Conservation (phyloP, 2,888 invertebrate species). For the Hemithea aestivaria region DNA sequence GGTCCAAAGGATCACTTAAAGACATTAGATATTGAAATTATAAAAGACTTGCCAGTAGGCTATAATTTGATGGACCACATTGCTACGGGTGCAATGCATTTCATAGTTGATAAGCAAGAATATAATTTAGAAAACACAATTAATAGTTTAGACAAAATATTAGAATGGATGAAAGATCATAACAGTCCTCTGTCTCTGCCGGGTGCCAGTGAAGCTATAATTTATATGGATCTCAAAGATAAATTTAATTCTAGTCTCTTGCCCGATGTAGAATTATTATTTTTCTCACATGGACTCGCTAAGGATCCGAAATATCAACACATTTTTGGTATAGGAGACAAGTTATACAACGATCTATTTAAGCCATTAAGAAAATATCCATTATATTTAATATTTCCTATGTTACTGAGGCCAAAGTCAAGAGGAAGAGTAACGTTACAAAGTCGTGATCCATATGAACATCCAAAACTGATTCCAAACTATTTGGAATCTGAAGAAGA, state of each 20-base stretch:
- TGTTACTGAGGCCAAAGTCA: slow-evolving; percentile 84
- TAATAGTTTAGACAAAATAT: too few relatives aligned
- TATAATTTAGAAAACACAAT: too few relatives aligned
- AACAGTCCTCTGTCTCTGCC: too few relatives aligned
- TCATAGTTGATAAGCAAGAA: too few relatives aligned
- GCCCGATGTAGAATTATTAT: slow-evolving; percentile 48
- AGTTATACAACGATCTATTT: too few relatives aligned
- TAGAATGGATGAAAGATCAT: too few relatives aligned
- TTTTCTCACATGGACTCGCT: too few relatives aligned
- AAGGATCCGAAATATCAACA: too few relatives aligned
- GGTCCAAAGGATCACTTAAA: slow-evolving; percentile 58
- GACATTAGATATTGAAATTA: slow-evolving; percentile 46
- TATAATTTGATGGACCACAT: slow-evolving; percentile 75
- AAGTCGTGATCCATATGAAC: slow-evolving; percentile 83
- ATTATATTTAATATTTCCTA: slow-evolving; percentile 62
- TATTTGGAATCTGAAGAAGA: slow-evolving; percentile 84
- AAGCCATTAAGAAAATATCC: too few relatives aligned
- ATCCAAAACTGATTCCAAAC: slow-evolving; percentile 86
- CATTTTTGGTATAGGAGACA: too few relatives aligned
- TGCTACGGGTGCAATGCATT: slow-evolving; percentile 53
- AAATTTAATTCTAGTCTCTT: slow-evolving; percentile 67
- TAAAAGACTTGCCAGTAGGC: slow-evolving; percentile 64
- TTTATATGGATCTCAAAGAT: slow-evolving; percentile 80
- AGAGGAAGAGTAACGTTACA: slow-evolving; percentile 81
- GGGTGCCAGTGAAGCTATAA: slow-evolving; percentile 19